Evolutionary conservation across 2,888 invertebrate genomes (phyloP).

Genomic region (Heteromyza rotundicornis): DNA sequence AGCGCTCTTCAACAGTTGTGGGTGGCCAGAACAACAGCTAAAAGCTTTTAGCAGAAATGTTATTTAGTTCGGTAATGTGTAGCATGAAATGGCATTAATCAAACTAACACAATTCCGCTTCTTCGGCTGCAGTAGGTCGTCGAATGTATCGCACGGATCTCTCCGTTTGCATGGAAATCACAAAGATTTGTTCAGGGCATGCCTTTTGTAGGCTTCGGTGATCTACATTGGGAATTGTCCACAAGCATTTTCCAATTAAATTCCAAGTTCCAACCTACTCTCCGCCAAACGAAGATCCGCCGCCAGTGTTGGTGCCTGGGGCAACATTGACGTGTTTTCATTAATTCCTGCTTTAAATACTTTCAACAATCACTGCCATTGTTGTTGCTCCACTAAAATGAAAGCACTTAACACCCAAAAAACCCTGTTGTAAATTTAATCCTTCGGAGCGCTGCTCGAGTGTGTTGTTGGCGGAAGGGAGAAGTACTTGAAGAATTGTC

Average conservation of each 20-base stretch:
- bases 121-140: no score
- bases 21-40: no score
- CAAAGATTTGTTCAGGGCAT: no score
- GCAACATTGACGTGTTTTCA: neutral
- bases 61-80: no score
- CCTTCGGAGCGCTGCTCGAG: conserved; percentile 17
- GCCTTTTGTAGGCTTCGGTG: no score
- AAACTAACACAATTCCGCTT: no score
- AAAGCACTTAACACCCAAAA: conserved; percentile 30
- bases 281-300: no score
- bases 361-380: conserved; percentile 1
- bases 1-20: neutral
- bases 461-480: conserved; percentile 19
- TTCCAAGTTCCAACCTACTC: no score
- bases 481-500: conserved; percentile 23
- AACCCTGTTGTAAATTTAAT: conserved; percentile 30
- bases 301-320: no score
- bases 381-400: conserved; percentile 1
- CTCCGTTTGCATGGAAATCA: neutral
- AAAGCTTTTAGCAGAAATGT: conserved; percentile 15
- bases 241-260: no score
- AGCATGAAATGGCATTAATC: neutral
- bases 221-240: no score
- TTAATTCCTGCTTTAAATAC: neutral
- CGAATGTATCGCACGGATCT: neutral